Evolutionary conservation across 2,113 vertebrate species (phyloP).

Genomic region (Paralichthys olivaceus): DNA sequence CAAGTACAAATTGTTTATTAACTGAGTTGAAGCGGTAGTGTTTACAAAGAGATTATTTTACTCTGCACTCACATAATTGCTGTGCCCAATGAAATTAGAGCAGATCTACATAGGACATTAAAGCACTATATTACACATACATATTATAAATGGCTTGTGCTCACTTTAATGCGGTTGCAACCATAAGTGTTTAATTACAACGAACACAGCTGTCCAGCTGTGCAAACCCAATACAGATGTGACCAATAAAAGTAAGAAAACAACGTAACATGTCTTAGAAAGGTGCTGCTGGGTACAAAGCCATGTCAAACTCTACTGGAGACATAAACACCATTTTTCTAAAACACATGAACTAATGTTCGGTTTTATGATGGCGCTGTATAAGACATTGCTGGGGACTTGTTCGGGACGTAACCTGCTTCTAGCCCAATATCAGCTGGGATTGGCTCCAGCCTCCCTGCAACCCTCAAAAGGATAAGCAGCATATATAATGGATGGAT

Average conservation of each 20-base stretch:
- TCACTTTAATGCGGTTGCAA: not conserved
- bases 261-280: not conserved
- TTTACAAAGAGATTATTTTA: not conserved
- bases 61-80: not conserved
- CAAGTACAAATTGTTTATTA: not conserved
- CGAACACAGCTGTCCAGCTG: constrained; percentile 33
- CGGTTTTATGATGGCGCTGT: not conserved
- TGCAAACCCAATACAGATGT: constrained; percentile 17
- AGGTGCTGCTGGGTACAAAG: not conserved
- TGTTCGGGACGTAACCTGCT: too few species aligned
- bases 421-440: too few species aligned
- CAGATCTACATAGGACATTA: not conserved
- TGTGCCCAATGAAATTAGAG: too few species aligned
- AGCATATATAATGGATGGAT: not conserved
- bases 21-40: not conserved
- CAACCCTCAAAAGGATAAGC: too few species aligned
- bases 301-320: not conserved
- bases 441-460: too few species aligned
- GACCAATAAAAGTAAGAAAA: not conserved
- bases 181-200: not conserved
- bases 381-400: not conserved
- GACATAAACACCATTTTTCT: not conserved
- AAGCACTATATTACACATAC: not conserved
- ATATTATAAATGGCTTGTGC: not conserved
- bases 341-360: not conserved